A percentile compares a stretch with the other conserved stretches of the same genome.
These are phyloP conservation scores for Umimayanthus kanabou DNA, from an alignment of 92 coral and sea anemone genomes.

Conservation along the genomic window DNA sequence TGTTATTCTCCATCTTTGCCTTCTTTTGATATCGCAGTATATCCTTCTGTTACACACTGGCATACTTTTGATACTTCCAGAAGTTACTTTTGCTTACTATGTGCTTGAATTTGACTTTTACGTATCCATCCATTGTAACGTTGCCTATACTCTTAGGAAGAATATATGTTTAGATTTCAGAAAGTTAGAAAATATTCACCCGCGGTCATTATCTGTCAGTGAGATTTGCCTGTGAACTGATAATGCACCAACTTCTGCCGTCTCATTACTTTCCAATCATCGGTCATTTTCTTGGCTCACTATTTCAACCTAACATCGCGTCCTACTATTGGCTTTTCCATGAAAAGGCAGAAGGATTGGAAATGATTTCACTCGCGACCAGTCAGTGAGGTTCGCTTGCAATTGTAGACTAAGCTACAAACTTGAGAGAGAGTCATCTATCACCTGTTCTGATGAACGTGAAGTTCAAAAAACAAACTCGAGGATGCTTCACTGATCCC, in stretches of 20 bases:
- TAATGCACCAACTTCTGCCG: too few species aligned
- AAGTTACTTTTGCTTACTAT: not conserved
- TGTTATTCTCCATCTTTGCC: not conserved
- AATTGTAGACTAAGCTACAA: slow-evolving; percentile 19
- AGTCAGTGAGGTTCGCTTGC: slow-evolving; percentile 19
- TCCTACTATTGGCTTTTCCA: slow-evolving; percentile 13
- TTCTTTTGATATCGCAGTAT: too few species aligned
- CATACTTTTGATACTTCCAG: not conserved
- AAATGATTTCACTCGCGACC: slow-evolving; percentile 33
- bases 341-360: slow-evolving; percentile 3
- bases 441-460: too few species aligned
- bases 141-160: not conserved
- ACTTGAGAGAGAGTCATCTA: too few species aligned
- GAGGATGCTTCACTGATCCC: slow-evolving; percentile 4
- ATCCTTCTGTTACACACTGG: not conserved
- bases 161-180: not conserved
- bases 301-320: not conserved
- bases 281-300: not conserved
- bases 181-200: not conserved
- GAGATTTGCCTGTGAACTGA: too few species aligned
- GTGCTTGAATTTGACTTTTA: not conserved
- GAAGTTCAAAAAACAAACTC: not conserved
- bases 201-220: not conserved
- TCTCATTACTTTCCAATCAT: not conserved
- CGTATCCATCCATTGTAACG: not conserved